Conservation (phyloP, 1,140 invertebrate genomes). For the Gryon sp. region DNA sequence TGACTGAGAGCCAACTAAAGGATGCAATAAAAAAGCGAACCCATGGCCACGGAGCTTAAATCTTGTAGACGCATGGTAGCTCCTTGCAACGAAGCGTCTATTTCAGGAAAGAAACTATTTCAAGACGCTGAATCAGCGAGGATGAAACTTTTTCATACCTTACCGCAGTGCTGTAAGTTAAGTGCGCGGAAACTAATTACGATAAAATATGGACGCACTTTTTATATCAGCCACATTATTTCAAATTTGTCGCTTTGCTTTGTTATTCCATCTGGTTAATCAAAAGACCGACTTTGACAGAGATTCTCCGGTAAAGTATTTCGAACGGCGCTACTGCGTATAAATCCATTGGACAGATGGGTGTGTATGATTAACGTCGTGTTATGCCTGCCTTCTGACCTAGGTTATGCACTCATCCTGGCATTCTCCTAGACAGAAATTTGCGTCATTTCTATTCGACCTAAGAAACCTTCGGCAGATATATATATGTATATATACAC, state of each 20-base stretch:
- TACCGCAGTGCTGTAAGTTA: constrained; percentile 39
- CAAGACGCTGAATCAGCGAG: constrained; percentile 49
- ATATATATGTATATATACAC: no score
- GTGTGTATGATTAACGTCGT: constrained; percentile 63
- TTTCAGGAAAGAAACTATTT: constrained; percentile 61
- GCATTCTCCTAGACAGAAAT: constrained; percentile 10
- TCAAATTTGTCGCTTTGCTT: neutral
- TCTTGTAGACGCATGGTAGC: constrained; percentile 54
- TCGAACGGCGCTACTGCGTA: constrained; percentile 54
- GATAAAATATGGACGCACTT: constrained; percentile 41
- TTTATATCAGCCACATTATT: constrained; percentile 12
- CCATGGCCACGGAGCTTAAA: constrained; percentile 46
- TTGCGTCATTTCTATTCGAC: constrained; percentile 15
- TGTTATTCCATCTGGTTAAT: neutral
- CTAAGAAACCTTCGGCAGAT: constrained; percentile 22
- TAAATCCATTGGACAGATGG: constrained; percentile 61
- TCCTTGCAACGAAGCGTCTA: constrained; percentile 61
- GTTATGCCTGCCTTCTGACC: constrained; percentile 33
- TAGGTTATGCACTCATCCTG: constrained; percentile 14
- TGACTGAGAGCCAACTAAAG: constrained; percentile 37
- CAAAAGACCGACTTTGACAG: neutral
- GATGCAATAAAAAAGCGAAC: constrained; percentile 42
- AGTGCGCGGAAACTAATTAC: constrained; percentile 45
- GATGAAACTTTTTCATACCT: constrained; percentile 55
- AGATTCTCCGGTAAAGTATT: constrained; percentile 30